Evolutionary conservation across 2,797 vertebrate genomes (phyloP).

Genomic region (Streptopelia turtur): DNA sequence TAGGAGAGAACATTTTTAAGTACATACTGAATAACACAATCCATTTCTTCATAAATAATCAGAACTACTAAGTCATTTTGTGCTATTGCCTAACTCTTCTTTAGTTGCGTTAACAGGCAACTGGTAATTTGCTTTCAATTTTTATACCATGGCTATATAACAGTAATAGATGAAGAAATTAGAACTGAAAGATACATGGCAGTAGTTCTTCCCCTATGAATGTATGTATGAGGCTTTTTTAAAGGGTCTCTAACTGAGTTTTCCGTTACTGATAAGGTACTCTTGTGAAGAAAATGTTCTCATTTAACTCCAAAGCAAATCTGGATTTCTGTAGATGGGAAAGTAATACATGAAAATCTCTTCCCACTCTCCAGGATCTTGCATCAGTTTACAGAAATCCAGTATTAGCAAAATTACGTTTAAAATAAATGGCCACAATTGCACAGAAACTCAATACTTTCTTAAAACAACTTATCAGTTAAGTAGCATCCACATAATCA

Average conservation of each 20-base stretch:
- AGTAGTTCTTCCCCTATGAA: background rate
- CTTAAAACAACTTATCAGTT: background rate
- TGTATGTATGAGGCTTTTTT: background rate
- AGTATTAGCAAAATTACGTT: background rate
- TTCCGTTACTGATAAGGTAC: background rate
- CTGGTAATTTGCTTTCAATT: background rate
- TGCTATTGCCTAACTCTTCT: background rate
- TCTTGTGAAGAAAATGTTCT: background rate
- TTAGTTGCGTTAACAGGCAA: background rate
- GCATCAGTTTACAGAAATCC: background rate
- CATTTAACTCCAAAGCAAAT: background rate
- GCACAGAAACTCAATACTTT: background rate
- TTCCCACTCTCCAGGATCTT: background rate
- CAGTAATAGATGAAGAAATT: background rate
- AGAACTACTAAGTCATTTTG: background rate
- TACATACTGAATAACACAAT: background rate
- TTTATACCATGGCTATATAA: background rate
- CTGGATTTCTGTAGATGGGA: background rate
- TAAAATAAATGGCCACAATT: background rate
- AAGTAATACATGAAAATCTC: background rate
- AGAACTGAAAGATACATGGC: background rate
- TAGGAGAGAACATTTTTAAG: conserved; percentile 65
- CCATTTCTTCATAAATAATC: background rate
- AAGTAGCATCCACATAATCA: background rate
- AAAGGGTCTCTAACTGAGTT: background rate